Evolutionary conservation across 2,113 vertebrate species (phyloP), one percentile per base, ranked within the genome.

Genomic region (Hemicordylus capensis): DNA sequence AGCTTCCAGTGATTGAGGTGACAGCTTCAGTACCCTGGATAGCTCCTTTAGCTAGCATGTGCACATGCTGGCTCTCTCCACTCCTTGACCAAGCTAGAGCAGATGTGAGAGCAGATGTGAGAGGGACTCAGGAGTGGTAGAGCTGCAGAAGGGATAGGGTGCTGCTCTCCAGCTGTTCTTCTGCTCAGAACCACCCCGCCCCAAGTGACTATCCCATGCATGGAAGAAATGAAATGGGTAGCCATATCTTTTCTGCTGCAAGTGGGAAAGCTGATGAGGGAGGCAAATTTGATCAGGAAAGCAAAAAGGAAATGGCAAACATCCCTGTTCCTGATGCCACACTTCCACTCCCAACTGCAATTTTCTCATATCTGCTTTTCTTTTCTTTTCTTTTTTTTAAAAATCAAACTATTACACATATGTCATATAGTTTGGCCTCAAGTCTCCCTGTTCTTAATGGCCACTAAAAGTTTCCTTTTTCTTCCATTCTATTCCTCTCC

Each of bases 111-210:
- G 28, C 28, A 64, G 63, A 64, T 7, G 31, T 1, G 31, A 64
- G 77, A 90, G 93, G 84, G 87, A 93, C 89, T 90, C 64, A 89
- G 28, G 10, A 78, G 83, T 70, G 88, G 84, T 1, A 2, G 85
- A 81, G 66, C 61, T 74, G 87, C 67, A 3, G 67, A 26, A 39
- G 39, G 67, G 26, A 48, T 3, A 26, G 3, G 28, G 26, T 63
- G 39, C 44, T 70, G 1, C 63, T 28, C n/a, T n/a, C 28, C 28
- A 34, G 3, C 31, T 66, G 4, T 11, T n/a, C 48, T 31, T 15
- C 72, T 4, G 26, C 28, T 48, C 26, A 48, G 10, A 46, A 46
- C 10, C 6, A 31, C 44, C 44, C 14, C 42, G 48, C 42, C 42
- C 10, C 8, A 28, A 73, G 9, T 9, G 3, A 2, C 3, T 31